Evolutionary conservation across 2,797 vertebrate genomes (phyloP).

Genomic region (Clarias fuscus): DNA sequence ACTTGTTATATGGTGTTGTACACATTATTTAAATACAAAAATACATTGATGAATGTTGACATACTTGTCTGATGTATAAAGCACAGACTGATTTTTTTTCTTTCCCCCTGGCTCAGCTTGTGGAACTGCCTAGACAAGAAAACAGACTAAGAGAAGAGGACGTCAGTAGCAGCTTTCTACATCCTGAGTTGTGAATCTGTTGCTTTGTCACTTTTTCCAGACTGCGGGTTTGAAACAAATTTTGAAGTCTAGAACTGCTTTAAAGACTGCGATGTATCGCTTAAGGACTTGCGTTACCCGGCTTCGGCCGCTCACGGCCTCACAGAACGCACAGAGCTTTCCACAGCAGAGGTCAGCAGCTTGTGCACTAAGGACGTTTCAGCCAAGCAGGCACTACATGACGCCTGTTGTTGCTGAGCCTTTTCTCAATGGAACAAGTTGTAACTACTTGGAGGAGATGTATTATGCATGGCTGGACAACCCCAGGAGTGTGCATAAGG

Average conservation of each 20-base stretch:
- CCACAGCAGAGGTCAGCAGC: conserved; percentile 66
- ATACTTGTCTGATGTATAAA: background rate
- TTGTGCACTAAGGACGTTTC: conserved; percentile 76
- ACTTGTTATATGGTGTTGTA: background rate
- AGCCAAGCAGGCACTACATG: conserved; percentile 74
- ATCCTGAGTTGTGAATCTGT: background rate
- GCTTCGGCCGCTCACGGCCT: conserved; percentile 81
- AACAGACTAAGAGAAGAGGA: background rate
- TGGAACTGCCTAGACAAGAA: conserved; percentile 2
- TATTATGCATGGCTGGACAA: conserved; percentile 94
- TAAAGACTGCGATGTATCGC: conserved; percentile 81
- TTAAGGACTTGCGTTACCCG: conserved; percentile 87
- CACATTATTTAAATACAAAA: background rate
- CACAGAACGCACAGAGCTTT: conserved; percentile 75
- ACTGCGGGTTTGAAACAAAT: conserved; percentile 26
- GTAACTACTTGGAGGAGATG: conserved; percentile 97
- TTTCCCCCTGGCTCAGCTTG: background rate
- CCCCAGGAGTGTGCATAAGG: conserved; percentile 95
- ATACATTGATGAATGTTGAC: background rate
- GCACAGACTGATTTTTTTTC: background rate
- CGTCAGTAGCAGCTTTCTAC: background rate
- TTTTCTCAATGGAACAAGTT: conserved; percentile 90
- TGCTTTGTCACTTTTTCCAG: background rate
- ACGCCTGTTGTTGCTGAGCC: conserved; percentile 83
- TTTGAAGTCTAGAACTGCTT: conserved; percentile 50